These are phyloP conservation scores for Acestrorhynchus altus DNA, from an alignment of 2,797 vertebrate species.

Conservation along the genomic window DNA sequence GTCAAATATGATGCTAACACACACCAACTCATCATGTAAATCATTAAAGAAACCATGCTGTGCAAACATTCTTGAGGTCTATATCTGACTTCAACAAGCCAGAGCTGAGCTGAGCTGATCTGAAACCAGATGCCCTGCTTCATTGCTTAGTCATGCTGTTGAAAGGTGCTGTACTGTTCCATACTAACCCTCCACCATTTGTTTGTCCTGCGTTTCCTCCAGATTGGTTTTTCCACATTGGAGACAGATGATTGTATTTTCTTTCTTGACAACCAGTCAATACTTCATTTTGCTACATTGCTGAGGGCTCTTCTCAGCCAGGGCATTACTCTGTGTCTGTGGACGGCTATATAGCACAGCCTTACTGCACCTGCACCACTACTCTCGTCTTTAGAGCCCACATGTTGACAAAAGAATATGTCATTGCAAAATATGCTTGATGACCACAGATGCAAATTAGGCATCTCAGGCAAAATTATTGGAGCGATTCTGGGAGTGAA, in stretches of 20 bases:
- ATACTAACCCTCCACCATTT: background rate
- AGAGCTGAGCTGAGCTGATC: background rate
- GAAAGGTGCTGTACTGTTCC: background rate
- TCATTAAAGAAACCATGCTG: too few species aligned
- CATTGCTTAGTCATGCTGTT: background rate
- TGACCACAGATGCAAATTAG: too few species aligned
- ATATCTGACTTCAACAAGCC: background rate
- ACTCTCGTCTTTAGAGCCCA: background rate
- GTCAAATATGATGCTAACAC: too few species aligned
- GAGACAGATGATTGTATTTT: constrained; percentile 66
- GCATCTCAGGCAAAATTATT: too few species aligned
- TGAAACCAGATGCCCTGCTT: background rate
- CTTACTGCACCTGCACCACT: background rate
- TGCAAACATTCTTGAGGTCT: too few species aligned
- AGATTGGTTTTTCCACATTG: constrained; percentile 60
- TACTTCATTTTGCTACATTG: constrained; percentile 64
- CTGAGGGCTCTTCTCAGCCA: constrained; percentile 8
- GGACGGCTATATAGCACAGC: background rate
- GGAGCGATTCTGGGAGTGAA: too few species aligned
- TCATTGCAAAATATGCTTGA: background rate
- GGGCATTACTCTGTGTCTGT: background rate
- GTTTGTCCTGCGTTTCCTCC: constrained; percentile 39
- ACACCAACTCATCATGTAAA: too few species aligned
- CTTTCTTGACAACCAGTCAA: constrained; percentile 64
- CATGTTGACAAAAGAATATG: background rate